These are phyloP conservation scores for Nephrotoma flavescens DNA, from an alignment of 2,888 invertebrate genomes.

Conservation along the genomic window DNA sequence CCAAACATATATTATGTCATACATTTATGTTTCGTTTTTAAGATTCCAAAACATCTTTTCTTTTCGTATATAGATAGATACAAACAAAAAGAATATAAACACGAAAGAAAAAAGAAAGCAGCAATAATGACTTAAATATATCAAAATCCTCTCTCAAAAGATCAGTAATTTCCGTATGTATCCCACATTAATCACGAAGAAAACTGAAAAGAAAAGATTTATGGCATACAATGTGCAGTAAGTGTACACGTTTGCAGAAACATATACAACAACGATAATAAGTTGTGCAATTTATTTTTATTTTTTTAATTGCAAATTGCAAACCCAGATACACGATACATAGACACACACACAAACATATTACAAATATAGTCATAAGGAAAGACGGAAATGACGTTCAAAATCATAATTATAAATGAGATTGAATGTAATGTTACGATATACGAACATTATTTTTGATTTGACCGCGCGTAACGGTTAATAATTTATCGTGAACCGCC, in stretches of 20 bases:
- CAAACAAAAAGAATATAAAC: background rate
- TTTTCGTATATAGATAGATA: background rate
- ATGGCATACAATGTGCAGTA: background rate
- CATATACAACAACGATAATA: background rate
- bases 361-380: background rate
- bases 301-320: background rate
- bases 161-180: background rate
- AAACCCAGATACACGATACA: background rate
- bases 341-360: too few relatives aligned
- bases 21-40: background rate
- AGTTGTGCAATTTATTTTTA: background rate
- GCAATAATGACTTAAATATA: background rate
- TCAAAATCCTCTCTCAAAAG: background rate
- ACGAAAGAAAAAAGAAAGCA: background rate
- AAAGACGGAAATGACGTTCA: background rate
- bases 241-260: background rate
- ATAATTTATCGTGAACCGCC: background rate
- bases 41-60: background rate
- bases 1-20: background rate
- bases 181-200: background rate
- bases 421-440: background rate
- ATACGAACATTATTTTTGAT: background rate
- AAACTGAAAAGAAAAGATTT: background rate
- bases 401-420: background rate
- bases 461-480: background rate